Evolutionary conservation across 2,797 vertebrate species (phyloP), one percentile per base, ranked within the genome.

Genomic region (Telmatherina bonti): DNA sequence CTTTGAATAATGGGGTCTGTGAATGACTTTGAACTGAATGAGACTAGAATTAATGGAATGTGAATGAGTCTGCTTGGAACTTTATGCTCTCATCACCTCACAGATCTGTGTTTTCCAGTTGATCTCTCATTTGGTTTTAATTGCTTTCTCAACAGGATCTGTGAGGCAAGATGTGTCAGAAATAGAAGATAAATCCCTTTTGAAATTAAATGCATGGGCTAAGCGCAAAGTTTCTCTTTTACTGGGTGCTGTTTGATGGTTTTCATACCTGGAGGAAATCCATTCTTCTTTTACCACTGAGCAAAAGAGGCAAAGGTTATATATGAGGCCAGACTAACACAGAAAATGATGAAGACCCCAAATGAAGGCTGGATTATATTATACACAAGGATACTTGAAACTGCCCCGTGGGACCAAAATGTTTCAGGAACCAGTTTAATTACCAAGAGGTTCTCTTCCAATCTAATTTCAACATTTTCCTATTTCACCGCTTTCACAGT

Each of bases 1-100:
- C 65, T 81, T 81, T 88, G 83, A 92, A 88, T 88, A 85, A 91
- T 90, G 86, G 75, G 68, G 57, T 70, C 72, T 76, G 71, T 87
- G 86, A 84, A 87, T 83, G 88, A 87, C 83, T 86, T 82, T 84
- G 78, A 82, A 72, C 72, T 74, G 83, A 85, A 79, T 85, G 83
- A 85, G 87, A 83, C 52, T 36, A n/a, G 70, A 82, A 84, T 89
- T 86, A 89, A 90, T 89, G 72, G 72, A 81, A 78, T 18, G 54
- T 47, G 73, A 79, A 85, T 70, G 74, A 85, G 69, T 72, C 74
- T 72, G 72, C 72, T 72, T 67, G 9, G 22, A 65, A 72, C 68
- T 47, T 65, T 26, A 54, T 71, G n/a, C 57, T 69, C 67, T 51
- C 35, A 62, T 81, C 62, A 56, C 26, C 43, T 30, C 38, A n/a